A percentile compares a stretch with the other conserved stretches of the same genome.
Conservation (phyloP, 2,113 vertebrate species). For the Vulpes lagopus region DNA sequence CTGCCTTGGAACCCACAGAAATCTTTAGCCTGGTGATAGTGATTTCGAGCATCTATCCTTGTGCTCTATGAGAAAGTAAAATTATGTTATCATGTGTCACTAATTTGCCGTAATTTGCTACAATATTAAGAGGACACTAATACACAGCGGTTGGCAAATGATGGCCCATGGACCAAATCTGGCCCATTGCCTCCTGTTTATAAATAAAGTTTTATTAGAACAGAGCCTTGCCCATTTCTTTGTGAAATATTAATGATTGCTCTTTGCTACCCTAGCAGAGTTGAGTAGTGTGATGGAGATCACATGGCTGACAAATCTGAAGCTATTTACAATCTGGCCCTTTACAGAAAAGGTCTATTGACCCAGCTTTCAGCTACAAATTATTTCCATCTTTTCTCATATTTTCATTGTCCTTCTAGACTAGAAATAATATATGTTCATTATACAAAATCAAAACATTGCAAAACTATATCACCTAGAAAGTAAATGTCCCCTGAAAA, state of each 20-base stretch:
- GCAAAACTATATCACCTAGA: not conserved
- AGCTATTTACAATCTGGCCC: slow-evolving; percentile 35
- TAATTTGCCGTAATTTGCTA: not conserved
- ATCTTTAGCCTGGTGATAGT: not conserved
- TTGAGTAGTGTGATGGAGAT: not conserved
- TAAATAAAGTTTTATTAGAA: slow-evolving; percentile 68
- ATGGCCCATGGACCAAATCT: not conserved
- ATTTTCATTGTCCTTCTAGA: slow-evolving; percentile 51
- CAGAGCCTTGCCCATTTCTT: not conserved
- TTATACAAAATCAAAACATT: slow-evolving; percentile 37
- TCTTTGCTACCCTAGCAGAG: not conserved
- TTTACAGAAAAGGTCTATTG: slow-evolving; percentile 44
- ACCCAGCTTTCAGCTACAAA: slow-evolving; percentile 50
- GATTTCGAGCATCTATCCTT: not conserved
- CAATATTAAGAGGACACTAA: not conserved
- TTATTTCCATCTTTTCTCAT: slow-evolving; percentile 62
- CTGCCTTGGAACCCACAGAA: not conserved
- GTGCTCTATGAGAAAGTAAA: not conserved
- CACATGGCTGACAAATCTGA: not conserved
- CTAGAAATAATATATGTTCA: slow-evolving; percentile 53
- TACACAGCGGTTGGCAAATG: not conserved
- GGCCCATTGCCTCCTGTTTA: not conserved
- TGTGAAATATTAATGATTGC: not conserved
- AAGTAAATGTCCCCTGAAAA: not conserved
- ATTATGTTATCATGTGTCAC: not conserved